These are phyloP conservation scores for Lutjanus argentimaculatus DNA, from an alignment of 2,797 vertebrate species.

Conservation along the genomic window DNA sequence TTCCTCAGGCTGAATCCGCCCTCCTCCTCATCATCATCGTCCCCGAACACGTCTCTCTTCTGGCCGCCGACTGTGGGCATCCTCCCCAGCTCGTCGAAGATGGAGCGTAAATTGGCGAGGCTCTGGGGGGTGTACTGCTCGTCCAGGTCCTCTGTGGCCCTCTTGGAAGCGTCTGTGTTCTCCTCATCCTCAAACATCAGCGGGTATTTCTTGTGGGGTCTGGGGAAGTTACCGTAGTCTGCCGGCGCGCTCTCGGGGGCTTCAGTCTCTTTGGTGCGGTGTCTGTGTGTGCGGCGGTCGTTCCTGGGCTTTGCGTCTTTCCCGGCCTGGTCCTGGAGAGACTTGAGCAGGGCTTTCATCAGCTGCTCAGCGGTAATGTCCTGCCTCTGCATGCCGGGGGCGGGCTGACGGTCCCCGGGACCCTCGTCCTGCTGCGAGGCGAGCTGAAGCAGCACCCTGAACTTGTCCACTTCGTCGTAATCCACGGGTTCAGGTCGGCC, in stretches of 20 bases:
- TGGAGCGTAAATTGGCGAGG: slow-evolving; percentile 95
- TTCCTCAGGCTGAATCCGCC: slow-evolving; percentile 90
- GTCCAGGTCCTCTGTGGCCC: slow-evolving; percentile 96
- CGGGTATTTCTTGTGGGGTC: slow-evolving; percentile 90
- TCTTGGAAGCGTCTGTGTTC: slow-evolving; percentile 89
- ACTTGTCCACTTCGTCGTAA: slow-evolving; percentile 88
- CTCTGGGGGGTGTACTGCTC: slow-evolving; percentile 98
- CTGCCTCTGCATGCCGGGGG: slow-evolving; percentile 83
- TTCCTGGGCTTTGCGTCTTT: slow-evolving; percentile 85
- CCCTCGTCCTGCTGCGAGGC: slow-evolving; percentile 86
- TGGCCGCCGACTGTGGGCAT: slow-evolving; percentile 85
- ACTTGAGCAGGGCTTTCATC: slow-evolving; percentile 91
- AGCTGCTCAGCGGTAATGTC: slow-evolving; percentile 88
- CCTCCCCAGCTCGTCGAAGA: slow-evolving; percentile 96
- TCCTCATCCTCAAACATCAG: slow-evolving; percentile 93
- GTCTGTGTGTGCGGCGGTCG: slow-evolving; percentile 85
- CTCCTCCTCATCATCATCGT: slow-evolving; percentile 90
- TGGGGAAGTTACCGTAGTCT: slow-evolving; percentile 90
- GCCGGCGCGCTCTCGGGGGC: slow-evolving; percentile 74
- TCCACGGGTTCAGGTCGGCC: slow-evolving; percentile 85
- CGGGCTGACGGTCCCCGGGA: slow-evolving; percentile 82
- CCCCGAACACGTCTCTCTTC: slow-evolving; percentile 90
- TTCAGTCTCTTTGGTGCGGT: slow-evolving; percentile 83
- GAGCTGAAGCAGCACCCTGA: slow-evolving; percentile 87
- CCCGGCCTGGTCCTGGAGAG: slow-evolving; percentile 89